phyloP scores from a whole-genome alignment of 2,113 vertebrate species.

The Siniperca knerii region DNA sequence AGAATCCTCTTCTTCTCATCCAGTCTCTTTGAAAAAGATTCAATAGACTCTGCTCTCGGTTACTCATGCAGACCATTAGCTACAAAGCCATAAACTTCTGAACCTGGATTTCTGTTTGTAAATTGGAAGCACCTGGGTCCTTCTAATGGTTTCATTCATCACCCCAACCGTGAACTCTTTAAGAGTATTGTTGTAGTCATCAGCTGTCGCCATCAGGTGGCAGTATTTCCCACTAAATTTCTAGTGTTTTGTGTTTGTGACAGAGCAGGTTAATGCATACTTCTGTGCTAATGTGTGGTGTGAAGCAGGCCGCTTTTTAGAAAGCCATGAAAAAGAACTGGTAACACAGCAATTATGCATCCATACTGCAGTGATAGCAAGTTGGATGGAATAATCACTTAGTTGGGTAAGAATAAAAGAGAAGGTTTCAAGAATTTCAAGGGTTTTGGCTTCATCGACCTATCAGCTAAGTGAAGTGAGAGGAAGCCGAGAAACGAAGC shows the following conservation, averaged over 20 bases:
- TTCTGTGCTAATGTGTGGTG: background rate
- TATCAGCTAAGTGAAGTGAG: background rate
- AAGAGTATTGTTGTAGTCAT: conserved; percentile 6
- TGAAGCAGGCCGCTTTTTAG: background rate
- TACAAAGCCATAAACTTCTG: conserved; percentile 51
- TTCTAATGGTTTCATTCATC: conserved; percentile 43
- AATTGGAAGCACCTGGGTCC: conserved; percentile 71
- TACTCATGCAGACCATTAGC: conserved; percentile 52
- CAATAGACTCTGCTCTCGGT: background rate
- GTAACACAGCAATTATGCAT: background rate
- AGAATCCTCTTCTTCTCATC: conserved; percentile 33
- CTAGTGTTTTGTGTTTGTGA: background rate
- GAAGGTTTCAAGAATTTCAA: background rate
- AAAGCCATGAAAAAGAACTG: background rate
- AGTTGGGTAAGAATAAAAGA: background rate
- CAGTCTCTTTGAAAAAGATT: conserved; percentile 49
- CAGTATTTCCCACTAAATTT: conserved; percentile 61
- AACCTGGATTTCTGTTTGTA: conserved; percentile 55
- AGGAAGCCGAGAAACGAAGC: conserved; percentile 6
- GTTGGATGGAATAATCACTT: background rate
- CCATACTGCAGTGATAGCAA: background rate
- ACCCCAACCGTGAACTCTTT: background rate
- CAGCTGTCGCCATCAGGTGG: conserved; percentile 58
- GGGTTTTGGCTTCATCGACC: background rate
- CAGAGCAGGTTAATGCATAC: background rate